These are phyloP conservation scores for Tenthredo mesomela DNA, from an alignment of 2,888 invertebrate species.

Conservation along the genomic window DNA sequence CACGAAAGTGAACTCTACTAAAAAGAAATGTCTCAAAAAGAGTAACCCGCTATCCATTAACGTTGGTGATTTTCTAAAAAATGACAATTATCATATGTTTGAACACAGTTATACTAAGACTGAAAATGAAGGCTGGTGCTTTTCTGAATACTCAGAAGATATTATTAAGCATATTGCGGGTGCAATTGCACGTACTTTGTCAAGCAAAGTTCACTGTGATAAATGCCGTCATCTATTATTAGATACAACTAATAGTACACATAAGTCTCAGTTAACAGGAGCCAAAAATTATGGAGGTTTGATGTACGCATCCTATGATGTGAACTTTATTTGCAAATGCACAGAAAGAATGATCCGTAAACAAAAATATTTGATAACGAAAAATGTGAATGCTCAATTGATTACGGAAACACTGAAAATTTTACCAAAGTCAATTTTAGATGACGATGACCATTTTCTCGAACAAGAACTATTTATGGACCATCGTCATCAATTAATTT, in stretches of 20 bases:
- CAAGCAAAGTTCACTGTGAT: constrained; percentile 16
- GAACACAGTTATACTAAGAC: constrained; percentile 39
- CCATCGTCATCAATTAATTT: constrained; percentile 52
- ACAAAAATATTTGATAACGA: constrained; percentile 29
- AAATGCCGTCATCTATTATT: constrained; percentile 30
- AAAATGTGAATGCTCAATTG: constrained; percentile 52
- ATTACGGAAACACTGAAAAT: constrained; percentile 52
- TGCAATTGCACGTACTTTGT: not conserved
- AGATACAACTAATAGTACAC: constrained; percentile 29
- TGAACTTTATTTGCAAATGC: constrained; percentile 52
- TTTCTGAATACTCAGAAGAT: constrained; percentile 40
- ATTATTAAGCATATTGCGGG: constrained; percentile 17
- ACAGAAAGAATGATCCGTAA: constrained; percentile 53
- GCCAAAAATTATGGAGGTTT: constrained; percentile 55
- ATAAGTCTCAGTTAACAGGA: constrained; percentile 49
- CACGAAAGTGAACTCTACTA: not conserved
- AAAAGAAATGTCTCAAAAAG: not conserved
- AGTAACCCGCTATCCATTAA: not conserved
- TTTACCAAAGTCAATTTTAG: constrained; percentile 45
- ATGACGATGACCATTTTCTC: constrained; percentile 48
- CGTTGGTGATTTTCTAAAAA: constrained; percentile 17
- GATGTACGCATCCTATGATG: constrained; percentile 54
- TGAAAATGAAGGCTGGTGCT: constrained; percentile 35
- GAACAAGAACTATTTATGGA: constrained; percentile 50
- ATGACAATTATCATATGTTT: constrained; percentile 36